A percentile compares a stretch with the other conserved stretches of the same genome.
phyloP scores from a whole-genome alignment of 2,888 invertebrate species.

The Pyrrhosoma nymphula region DNA sequence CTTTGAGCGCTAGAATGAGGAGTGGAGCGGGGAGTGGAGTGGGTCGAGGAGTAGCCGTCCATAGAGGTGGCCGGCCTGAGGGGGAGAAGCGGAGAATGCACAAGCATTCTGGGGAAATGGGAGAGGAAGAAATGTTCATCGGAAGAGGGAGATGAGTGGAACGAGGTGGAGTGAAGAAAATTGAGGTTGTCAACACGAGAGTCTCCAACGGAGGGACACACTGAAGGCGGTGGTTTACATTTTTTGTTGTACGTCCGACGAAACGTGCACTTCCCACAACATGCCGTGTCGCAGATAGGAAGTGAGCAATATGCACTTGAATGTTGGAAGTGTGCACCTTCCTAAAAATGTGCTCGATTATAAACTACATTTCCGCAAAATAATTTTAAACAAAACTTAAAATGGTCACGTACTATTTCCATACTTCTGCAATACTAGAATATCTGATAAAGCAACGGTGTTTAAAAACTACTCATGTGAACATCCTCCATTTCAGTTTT shows the following conservation, averaged over 20 bases:
- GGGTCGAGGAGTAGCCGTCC: too few species aligned
- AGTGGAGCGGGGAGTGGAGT: background rate
- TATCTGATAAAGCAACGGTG: too few species aligned
- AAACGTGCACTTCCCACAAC: background rate
- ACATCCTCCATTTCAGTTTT: too few species aligned
- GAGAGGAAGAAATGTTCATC: background rate
- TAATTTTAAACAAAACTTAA: too few species aligned
- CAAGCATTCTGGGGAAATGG: background rate
- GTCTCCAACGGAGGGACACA: background rate
- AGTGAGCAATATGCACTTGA: background rate
- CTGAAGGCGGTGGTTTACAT: background rate
- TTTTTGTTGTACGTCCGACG: background rate
- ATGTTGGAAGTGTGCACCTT: background rate
- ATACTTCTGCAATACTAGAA: too few species aligned
- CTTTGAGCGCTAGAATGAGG: background rate
- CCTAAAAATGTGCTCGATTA: background rate
- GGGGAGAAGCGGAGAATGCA: background rate
- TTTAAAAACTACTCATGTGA: too few species aligned
- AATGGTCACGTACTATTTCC: background rate
- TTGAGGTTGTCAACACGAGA: constrained; percentile 10
- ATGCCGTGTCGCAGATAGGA: background rate
- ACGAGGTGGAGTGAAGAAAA: constrained; percentile 23
- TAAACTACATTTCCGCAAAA: background rate
- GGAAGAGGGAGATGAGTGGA: background rate
- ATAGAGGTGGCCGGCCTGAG: background rate